Conservation (phyloP, 2,797 vertebrate genomes). For the Cheirogaleus major region DNA sequence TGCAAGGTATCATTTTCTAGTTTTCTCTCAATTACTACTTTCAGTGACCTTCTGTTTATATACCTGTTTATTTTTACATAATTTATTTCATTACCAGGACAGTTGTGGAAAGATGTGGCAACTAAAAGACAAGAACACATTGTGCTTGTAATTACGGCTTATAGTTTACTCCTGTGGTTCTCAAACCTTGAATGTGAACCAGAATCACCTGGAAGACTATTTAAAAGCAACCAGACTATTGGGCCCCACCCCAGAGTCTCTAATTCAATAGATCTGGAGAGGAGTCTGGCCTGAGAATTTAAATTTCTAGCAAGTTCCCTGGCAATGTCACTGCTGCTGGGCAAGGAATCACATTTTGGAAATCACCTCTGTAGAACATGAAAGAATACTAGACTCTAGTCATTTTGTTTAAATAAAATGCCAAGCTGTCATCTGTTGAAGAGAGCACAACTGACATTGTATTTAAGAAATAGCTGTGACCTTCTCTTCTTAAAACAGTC, state of each 20-base stretch:
- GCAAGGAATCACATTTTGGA: background rate
- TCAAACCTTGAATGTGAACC: background rate
- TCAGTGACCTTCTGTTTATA: background rate
- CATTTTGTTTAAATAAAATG: conserved; percentile 21
- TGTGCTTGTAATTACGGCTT: background rate
- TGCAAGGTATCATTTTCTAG: background rate
- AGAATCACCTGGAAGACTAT: background rate
- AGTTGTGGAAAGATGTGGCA: background rate
- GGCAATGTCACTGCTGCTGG: background rate
- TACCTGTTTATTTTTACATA: background rate
- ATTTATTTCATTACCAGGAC: background rate
- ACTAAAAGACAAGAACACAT: background rate
- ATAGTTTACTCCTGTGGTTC: background rate
- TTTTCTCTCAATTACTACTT: background rate
- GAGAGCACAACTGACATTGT: background rate
- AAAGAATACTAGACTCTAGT: background rate
- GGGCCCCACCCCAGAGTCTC: background rate
- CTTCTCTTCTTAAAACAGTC: conserved; percentile 38
- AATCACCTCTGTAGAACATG: background rate
- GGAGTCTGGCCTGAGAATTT: background rate
- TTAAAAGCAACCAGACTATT: background rate
- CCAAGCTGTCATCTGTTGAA: background rate
- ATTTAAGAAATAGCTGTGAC: conserved; percentile 18
- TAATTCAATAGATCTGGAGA: background rate
- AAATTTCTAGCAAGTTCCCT: background rate